These are phyloP conservation scores for Tridacna gigas DNA, from an alignment of 2,888 invertebrate genomes.

Conservation along the genomic window DNA sequence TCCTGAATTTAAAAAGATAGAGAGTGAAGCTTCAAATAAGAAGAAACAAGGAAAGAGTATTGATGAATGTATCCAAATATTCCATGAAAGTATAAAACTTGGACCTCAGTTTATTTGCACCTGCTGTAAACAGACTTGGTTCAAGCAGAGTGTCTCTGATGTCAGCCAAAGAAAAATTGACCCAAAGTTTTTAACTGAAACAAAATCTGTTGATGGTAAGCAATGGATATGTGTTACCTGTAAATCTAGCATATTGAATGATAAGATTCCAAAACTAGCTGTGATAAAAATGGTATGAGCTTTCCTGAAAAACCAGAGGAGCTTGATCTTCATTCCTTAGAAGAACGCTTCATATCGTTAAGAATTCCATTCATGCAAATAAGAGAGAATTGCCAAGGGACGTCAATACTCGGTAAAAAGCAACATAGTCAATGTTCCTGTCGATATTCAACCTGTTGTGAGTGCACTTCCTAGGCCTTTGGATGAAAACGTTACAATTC, in stretches of 20 bases:
- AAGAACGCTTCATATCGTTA: slow-evolving; percentile 22
- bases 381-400: slow-evolving; percentile 35
- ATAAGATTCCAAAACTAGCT: slow-evolving; percentile 36
- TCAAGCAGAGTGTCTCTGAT: slow-evolving; percentile 12
- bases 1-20: not conserved
- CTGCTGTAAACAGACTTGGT: slow-evolving; percentile 28
- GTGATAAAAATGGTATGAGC: slow-evolving; percentile 42
- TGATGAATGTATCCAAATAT: slow-evolving; percentile 3
- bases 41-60: slow-evolving; percentile 8
- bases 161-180: not conserved
- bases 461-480: slow-evolving; percentile 35
- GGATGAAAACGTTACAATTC: slow-evolving; percentile 54
- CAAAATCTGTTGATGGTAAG: slow-evolving; percentile 34
- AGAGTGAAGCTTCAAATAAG: slow-evolving; percentile 3
- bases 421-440: slow-evolving; percentile 62
- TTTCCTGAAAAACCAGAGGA: slow-evolving; percentile 55
- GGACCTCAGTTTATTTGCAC: slow-evolving; percentile 23
- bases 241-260: slow-evolving; percentile 43
- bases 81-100: slow-evolving; percentile 17
- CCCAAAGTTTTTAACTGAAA: slow-evolving; percentile 31
- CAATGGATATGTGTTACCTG: slow-evolving; percentile 42
- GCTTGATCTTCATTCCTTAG: slow-evolving; percentile 42
- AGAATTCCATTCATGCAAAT: slow-evolving; percentile 26
- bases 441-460: slow-evolving; percentile 55
- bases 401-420: slow-evolving; percentile 57